These are phyloP conservation scores for Raja brachyura DNA, from an alignment of 2,113 vertebrate genomes.

Conservation along the genomic window DNA sequence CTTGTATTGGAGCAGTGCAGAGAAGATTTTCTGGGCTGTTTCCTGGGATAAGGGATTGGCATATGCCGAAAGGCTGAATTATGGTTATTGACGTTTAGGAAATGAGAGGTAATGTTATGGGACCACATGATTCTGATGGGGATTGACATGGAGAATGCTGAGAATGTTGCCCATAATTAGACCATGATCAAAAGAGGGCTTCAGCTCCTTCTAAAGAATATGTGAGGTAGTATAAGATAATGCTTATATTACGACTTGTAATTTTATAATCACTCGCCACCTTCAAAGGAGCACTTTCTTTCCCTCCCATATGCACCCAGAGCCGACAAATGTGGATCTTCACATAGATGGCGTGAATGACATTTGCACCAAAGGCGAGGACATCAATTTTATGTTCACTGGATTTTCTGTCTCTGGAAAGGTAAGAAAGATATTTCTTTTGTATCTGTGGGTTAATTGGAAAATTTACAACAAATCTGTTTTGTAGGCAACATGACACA, in stretches of 20 bases:
- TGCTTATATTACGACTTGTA: too few species aligned
- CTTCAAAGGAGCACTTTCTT: not conserved
- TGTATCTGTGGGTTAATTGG: not conserved
- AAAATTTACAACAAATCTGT: not conserved
- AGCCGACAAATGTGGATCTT: conserved; percentile 85
- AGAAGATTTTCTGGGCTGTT: too few species aligned
- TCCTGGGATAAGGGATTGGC: too few species aligned
- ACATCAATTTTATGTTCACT: conserved; percentile 95
- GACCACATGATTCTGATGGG: too few species aligned
- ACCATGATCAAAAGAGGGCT: not conserved
- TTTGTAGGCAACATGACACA: not conserved
- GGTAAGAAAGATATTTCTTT: conserved; percentile 53
- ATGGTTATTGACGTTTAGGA: too few species aligned
- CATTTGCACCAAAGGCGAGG: conserved; percentile 91
- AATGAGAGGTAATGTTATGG: too few species aligned
- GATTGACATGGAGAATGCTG: too few species aligned
- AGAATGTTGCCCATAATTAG: not conserved
- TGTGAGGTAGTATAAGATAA: too few species aligned
- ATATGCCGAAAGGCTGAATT: too few species aligned
- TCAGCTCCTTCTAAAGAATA: too few species aligned
- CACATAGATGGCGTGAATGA: conserved; percentile 88
- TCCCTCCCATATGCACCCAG: conserved; percentile 50
- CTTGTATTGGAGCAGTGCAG: too few species aligned
- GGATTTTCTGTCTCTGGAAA: conserved; percentile 88
- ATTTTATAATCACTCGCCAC: not conserved